Percentiles rank a stretch among this genome's conserved stretches.
phyloP scores from a whole-genome alignment of 1,140 invertebrate species.

The Melipona quadrifasciata region DNA sequence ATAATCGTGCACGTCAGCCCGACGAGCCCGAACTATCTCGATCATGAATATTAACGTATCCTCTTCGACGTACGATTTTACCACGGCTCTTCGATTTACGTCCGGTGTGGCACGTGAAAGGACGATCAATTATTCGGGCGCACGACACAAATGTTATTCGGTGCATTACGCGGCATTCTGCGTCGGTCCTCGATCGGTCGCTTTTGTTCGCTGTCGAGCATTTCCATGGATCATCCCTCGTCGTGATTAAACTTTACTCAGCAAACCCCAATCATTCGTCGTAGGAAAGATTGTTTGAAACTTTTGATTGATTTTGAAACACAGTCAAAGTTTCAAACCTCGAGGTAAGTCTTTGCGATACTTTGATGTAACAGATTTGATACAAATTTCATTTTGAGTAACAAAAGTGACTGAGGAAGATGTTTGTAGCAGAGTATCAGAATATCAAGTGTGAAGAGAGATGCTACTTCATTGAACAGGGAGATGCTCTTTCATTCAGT shows the following conservation, averaged over 20 bases:
- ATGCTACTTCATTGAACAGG: too few relatives aligned
- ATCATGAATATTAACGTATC: constrained; percentile 43
- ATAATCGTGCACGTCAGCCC: constrained; percentile 1
- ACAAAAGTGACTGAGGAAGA: too few relatives aligned
- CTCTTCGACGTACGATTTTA: constrained; percentile 40
- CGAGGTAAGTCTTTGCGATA: too few relatives aligned
- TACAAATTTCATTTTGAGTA: too few relatives aligned
- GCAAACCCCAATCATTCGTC: too few relatives aligned
- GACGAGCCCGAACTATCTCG: constrained; percentile 11
- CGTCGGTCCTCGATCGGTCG: neutral
- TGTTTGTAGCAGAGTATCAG: too few relatives aligned
- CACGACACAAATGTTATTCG: constrained; percentile 51
- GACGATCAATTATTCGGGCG: constrained; percentile 52
- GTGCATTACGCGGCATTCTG: constrained; percentile 26
- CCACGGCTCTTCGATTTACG: constrained; percentile 43
- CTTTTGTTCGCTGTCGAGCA: neutral
- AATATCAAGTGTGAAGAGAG: too few relatives aligned
- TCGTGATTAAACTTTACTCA: neutral
- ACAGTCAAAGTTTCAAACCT: too few relatives aligned
- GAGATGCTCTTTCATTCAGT: too few relatives aligned
- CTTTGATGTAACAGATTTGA: too few relatives aligned
- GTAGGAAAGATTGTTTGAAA: too few relatives aligned
- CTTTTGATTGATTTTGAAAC: too few relatives aligned
- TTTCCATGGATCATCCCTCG: neutral
- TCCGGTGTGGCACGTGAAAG: constrained; percentile 49